Evolutionary conservation across 2,113 vertebrate genomes (phyloP).

Genomic region (Daphoenositta chrysoptera): DNA sequence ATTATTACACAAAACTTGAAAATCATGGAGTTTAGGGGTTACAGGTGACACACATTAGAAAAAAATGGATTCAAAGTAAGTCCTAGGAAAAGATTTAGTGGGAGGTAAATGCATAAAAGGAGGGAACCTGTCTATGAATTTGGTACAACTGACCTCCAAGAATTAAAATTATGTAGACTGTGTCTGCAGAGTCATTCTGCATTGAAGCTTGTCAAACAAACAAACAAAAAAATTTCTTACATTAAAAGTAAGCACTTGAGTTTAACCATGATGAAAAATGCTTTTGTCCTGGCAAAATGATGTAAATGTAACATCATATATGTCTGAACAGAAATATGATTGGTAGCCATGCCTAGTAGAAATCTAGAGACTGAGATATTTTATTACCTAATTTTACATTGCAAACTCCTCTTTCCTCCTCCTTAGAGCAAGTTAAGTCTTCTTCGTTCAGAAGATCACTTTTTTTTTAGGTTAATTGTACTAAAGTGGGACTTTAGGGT

Average conservation of each 20-base stretch:
- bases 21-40: not conserved
- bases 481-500: not conserved
- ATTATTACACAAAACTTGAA: not conserved
- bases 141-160: not conserved
- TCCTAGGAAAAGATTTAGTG: not conserved
- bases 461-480: not conserved
- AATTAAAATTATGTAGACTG: not conserved
- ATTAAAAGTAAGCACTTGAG: not conserved
- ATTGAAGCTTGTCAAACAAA: not conserved
- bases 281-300: not conserved
- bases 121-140: not conserved
- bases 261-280: not conserved
- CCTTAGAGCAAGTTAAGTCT: not conserved
- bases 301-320: not conserved
- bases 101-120: rapidly evolving
- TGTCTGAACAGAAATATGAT: not conserved
- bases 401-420: not conserved
- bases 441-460: not conserved
- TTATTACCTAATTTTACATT: not conserved
- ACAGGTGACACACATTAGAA: not conserved
- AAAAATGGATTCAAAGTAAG: not conserved
- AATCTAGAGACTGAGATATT: not conserved
- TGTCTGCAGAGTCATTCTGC: not conserved
- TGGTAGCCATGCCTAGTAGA: not conserved
- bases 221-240: no score